Conservation (phyloP, 2,113 vertebrate species). For the Chlamydotis undulata region DNA sequence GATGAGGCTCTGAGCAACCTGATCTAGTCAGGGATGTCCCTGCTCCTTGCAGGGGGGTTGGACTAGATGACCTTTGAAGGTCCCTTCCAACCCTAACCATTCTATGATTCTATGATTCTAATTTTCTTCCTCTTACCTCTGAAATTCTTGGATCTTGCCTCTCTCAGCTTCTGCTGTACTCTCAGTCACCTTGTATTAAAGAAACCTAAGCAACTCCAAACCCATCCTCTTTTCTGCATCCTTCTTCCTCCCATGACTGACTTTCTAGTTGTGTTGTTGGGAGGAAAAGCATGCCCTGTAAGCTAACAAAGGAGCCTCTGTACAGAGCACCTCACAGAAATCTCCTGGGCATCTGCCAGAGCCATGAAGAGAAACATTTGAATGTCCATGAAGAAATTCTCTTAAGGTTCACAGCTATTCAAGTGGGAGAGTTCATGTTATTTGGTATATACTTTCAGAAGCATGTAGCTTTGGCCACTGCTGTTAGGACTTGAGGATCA, state of each 20-base stretch:
- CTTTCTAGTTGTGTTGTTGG: not conserved
- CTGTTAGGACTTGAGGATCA: conserved; percentile 2
- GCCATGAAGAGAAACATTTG: not conserved
- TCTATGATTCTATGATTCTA: no score
- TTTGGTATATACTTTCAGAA: not conserved
- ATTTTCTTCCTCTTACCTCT: not conserved
- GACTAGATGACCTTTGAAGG: no score
- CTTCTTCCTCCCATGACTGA: not conserved
- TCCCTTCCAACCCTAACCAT: no score
- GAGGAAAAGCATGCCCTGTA: not conserved
- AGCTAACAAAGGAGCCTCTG: not conserved
- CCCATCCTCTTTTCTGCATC: not conserved
- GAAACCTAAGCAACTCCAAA: not conserved
- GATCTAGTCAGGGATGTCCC: no score
- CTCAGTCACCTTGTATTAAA: not conserved
- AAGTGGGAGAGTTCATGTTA: not conserved
- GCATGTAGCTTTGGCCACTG: not conserved
- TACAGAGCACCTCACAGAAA: not conserved
- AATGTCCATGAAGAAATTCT: not conserved
- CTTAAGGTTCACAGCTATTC: not conserved
- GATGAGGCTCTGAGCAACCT: no score
- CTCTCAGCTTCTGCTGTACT: not conserved
- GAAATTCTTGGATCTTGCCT: not conserved
- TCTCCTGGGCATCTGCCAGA: not conserved
- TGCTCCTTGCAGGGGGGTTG: no score